Percentiles rank a stretch among this genome's conserved stretches.
Conservation (phyloP, 2,113 vertebrate species). For the Gavia stellata region DNA sequence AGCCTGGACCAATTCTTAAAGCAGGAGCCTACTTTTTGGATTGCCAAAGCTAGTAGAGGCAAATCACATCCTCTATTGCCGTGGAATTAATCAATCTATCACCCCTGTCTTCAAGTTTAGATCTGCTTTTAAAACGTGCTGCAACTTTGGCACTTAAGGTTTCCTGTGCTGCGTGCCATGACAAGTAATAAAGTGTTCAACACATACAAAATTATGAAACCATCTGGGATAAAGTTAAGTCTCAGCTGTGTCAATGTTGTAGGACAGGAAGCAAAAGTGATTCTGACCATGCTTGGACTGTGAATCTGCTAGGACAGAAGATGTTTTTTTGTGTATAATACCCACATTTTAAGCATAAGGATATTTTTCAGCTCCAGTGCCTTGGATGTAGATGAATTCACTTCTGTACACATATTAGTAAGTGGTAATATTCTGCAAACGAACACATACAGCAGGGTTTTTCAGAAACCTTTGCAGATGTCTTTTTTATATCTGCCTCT, state of each 20-base stretch:
- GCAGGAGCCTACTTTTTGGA: neutral
- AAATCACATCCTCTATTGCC: neutral
- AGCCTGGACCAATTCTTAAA: neutral
- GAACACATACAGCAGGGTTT: neutral
- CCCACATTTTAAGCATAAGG: neutral
- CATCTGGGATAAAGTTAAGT: neutral
- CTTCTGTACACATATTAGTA: neutral
- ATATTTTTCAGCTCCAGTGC: neutral
- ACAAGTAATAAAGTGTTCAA: neutral
- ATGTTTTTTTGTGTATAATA: neutral
- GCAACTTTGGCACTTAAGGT: neutral
- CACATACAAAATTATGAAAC: neutral
- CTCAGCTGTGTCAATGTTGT: neutral
- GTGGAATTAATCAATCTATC: neutral
- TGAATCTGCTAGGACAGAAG: neutral
- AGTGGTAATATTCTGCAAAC: neutral
- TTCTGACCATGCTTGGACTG: neutral
- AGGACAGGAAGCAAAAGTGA: neutral
- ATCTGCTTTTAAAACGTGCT: neutral
- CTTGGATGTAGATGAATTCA: neutral
- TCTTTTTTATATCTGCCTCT: neutral
- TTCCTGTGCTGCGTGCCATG: neutral
- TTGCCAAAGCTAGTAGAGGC: neutral
- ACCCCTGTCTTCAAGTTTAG: neutral
- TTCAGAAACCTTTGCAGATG: neutral